Base-by-base conservation (phyloP, 2,113 vertebrate species). In the Setophaga coronata region DNA sequence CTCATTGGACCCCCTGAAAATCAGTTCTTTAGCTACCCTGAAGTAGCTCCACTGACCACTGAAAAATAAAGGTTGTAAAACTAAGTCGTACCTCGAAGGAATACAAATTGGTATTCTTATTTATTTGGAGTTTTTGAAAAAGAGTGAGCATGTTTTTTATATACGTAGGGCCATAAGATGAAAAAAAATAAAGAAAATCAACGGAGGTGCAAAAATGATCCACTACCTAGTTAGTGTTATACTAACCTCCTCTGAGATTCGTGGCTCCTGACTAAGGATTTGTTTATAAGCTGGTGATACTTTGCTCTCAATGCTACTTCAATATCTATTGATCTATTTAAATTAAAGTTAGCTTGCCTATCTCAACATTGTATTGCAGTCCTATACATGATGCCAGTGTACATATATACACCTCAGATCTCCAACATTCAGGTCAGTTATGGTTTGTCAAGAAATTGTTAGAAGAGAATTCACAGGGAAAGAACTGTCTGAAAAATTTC, bases 401-500 rank as follows among this genome's bases (percentile, higher is more conserved):
- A 72, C 78, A 82, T 74, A 33, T 36, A 57, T 47, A 38, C 6
- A 36, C 54, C 38, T 62, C 62, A 69, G 70, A 45, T 85, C 58
- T 94, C 81, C 66, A 77, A 19, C 45, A 47, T 65, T 77, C 90
- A 70, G 61, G 66, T 87, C 84, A 73, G 50, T 70, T 87, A 90
- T 9, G 15, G 50, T 90, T 94, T 95, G 66, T 82, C 94, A 91
- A 82, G 62, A 72, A 94, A 85, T 17, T 33, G 6, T 76, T 87
- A 12, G 38, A 82, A 82, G 42, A 82, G 62, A 85, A 90, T 61
- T 70, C 28, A 60, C 36, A 85, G 70, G 45, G 79, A 93, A 95
- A 69, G 71, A 86, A 40, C 79, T 93, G 90, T 94, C 85, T 94
- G 73, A 73, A 94, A 95, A 91, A 93, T 89, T 65, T 79, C 64